Evolutionary conservation across 2,888 invertebrate genomes (phyloP).

Genomic region (Parapristionchus giblindavisi): DNA sequence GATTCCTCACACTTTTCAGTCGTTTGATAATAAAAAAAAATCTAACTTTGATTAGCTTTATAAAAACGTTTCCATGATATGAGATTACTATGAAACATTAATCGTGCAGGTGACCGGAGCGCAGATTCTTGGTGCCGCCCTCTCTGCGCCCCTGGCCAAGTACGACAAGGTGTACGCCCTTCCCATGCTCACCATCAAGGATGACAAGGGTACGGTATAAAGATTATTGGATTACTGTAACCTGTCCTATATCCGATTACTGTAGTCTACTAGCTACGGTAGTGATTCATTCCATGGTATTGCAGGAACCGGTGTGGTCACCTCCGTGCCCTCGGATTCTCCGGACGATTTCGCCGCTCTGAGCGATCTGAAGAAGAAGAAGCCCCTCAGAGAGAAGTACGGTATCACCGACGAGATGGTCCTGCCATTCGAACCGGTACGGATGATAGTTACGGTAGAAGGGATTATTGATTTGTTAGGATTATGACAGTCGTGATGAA

Average conservation of each 20-base stretch:
- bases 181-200: constrained; percentile 96
- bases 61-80: neutral
- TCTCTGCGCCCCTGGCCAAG: constrained; percentile 86
- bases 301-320: constrained; percentile 89
- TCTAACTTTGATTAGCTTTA: neutral
- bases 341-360: constrained; percentile 98
- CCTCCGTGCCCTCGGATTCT: constrained; percentile 96
- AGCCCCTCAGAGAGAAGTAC: constrained; percentile 83
- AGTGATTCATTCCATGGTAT: too few species aligned
- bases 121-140: constrained; percentile 84
- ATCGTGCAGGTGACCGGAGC: constrained; percentile 61
- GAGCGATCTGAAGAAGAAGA: constrained; percentile 90
- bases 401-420: constrained; percentile 85
- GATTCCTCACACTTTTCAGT: neutral
- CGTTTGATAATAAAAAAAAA: neutral
- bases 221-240: neutral
- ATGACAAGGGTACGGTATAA: constrained; percentile 81
- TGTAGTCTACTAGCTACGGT: too few species aligned
- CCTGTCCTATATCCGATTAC: too few species aligned
- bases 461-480: neutral
- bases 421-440: constrained; percentile 77
- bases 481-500: neutral
- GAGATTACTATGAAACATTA: neutral
- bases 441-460: constrained; percentile 47
- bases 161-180: constrained; percentile 87